Evolutionary conservation across 2,888 invertebrate genomes (phyloP), one percentile per base, ranked within the genome.

Genomic region (Chrysolina americana): DNA sequence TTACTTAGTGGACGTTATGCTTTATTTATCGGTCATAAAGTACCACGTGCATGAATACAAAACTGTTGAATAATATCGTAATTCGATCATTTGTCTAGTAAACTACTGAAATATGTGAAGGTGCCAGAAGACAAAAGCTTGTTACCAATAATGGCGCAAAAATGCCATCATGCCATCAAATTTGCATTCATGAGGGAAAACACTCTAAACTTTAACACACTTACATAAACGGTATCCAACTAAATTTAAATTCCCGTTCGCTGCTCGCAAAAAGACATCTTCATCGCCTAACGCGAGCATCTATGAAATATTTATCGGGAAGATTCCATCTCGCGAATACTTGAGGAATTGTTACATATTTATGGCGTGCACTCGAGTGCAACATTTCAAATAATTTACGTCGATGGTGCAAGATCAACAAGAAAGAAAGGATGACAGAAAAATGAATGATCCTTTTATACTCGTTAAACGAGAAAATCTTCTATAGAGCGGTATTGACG

Each of bases 121-220:
- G 8, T 36, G 36, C 8, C 36, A 0, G 6, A 36, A 3, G 36
- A 36, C 3, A 36, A 9, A 48, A 48, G n/a, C 48, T 9, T 17
- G 48, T 48, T 17, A 17, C 48, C 48, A 48, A 17, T 48, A 53
- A 21, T 53, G 11, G 6, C 21, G 13, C 9, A 44, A 44, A 44
- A 53, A 21, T 53, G 10, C 19, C 11, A 19, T 53, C 53, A 13
- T 53, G 13, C 11, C 21, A 21, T 10, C 21, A 21, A 53, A 53
- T 53, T 53, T 13, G 11, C 53, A 21, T 53, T 53, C 53, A 21
- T 21, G 53, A 53, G 6, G 13, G 21, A 13, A 19, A 3, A 48
- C 53, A 23, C 53, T 53, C 53, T 53, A 53, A 53, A 53, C 53
- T 21, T 53, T 21, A 19, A 53, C 53, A 19, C 11, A 53, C 53